Conservation (phyloP, 92 coral and sea anemone genomes). For the Porites divaricata region DNA sequence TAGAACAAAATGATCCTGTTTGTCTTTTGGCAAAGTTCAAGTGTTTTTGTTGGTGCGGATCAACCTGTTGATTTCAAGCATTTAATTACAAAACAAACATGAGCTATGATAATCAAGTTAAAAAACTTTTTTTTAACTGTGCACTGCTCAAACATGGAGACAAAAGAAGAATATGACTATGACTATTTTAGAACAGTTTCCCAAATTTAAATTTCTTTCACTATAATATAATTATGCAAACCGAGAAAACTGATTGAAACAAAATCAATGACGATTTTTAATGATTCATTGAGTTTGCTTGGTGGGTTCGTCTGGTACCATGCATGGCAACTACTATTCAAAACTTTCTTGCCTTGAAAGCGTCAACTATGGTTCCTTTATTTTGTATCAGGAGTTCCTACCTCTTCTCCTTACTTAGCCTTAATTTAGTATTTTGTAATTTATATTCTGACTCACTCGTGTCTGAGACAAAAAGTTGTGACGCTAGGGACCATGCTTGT, state of each 20-base stretch:
- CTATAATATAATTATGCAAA: not conserved
- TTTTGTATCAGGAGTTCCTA: not conserved
- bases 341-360: slow-evolving; percentile 13
- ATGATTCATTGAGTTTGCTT: slow-evolving; percentile 29
- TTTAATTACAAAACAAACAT: not conserved
- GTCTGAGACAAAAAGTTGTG: slow-evolving; percentile 5
- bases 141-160: too few relatives aligned
- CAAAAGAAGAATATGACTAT: too few relatives aligned
- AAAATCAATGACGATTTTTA: slow-evolving; percentile 16
- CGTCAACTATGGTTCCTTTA: slow-evolving; percentile 1
- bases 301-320: slow-evolving; percentile 47
- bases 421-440: slow-evolving; percentile 8
- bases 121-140: too few relatives aligned
- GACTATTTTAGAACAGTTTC: not conserved
- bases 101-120: not conserved
- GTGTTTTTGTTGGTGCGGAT: not conserved
- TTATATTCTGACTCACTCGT: not conserved
- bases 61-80: slow-evolving; percentile 37
- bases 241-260: not conserved
- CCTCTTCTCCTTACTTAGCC: slow-evolving; percentile 8
- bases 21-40: not conserved
- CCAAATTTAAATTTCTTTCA: too few relatives aligned
- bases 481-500: slow-evolving; percentile 5
- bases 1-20: not conserved
- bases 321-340: slow-evolving; percentile 4